These are phyloP conservation scores for Acrobasis suavella DNA, from an alignment of 2,888 invertebrate species.

Conservation along the genomic window DNA sequence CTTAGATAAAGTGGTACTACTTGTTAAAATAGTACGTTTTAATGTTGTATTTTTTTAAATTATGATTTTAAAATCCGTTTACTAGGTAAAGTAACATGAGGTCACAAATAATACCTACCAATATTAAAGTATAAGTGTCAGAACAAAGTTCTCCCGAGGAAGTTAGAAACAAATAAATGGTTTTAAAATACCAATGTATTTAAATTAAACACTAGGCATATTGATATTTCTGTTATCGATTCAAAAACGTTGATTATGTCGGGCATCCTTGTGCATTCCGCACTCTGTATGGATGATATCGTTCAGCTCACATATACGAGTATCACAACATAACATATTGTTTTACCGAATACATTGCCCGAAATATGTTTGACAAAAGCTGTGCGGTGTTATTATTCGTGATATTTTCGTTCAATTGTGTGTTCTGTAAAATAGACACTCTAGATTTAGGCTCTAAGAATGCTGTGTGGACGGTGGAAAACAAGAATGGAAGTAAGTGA, in stretches of 20 bases:
- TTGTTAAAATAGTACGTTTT: no score
- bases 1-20: no score
- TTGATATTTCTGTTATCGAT: constrained; percentile 24
- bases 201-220: background rate
- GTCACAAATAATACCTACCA: no score
- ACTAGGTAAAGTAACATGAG: no score
- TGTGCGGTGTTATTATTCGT: constrained; percentile 26
- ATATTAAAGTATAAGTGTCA: no score
- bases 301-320: background rate
- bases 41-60: no score
- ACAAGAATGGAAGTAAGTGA: constrained; percentile 69
- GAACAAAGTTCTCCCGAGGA: no score
- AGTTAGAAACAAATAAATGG: no score
- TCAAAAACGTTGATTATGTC: background rate
- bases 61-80: no score
- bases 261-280: background rate
- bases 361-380: constrained; percentile 9
- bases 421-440: constrained; percentile 21
- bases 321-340: background rate
- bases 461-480: constrained; percentile 58
- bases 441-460: constrained; percentile 35
- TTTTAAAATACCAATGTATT: no score
- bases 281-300: background rate
- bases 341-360: background rate
- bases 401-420: constrained; percentile 28